phyloP scores from a whole-genome alignment of 2,797 vertebrate genomes.

The Karalla daura region DNA sequence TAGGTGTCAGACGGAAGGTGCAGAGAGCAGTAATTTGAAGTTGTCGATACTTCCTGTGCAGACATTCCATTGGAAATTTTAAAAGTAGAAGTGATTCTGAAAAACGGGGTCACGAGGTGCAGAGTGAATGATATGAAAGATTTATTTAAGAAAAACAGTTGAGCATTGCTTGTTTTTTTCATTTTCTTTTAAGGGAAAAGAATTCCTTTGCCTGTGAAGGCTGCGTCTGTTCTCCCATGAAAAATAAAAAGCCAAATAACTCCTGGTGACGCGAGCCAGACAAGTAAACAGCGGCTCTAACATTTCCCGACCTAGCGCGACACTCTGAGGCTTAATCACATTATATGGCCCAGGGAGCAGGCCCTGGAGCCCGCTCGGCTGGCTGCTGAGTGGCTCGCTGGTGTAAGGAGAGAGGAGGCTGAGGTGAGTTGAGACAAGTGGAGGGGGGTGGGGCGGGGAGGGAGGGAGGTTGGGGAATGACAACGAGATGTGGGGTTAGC shows the following conservation, averaged over 20 bases:
- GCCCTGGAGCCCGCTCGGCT: conserved; percentile 65
- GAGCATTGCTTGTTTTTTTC: not conserved
- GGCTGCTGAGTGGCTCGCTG: conserved; percentile 43
- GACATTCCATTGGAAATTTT: conserved; percentile 52
- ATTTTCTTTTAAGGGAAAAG: not conserved
- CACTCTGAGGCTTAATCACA: conserved; percentile 66
- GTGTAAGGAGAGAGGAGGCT: conserved; percentile 55
- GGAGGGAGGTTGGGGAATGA: conserved; percentile 2
- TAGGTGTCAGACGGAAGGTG: conserved; percentile 74
- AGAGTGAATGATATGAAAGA: not conserved
- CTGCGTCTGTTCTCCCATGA: conserved; percentile 10
- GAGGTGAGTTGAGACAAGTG: conserved; percentile 51
- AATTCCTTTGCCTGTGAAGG: not conserved
- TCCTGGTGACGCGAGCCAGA: conserved; percentile 40
- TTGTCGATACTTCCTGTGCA: conserved; percentile 68
- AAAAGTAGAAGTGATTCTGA: conserved; percentile 16
- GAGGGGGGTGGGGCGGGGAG: not conserved
- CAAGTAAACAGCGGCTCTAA: conserved; percentile 57
- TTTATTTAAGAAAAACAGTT: conserved; percentile 4
- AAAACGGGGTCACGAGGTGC: not conserved
- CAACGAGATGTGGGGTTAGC: conserved; percentile 17
- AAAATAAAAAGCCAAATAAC: conserved; percentile 19
- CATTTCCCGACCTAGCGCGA: conserved; percentile 46
- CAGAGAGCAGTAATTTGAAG: conserved; percentile 68
- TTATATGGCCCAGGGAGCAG: conserved; percentile 72